A percentile compares a stretch with the other conserved stretches of the same genome.
These are phyloP conservation scores for Meghimatium bilineatum DNA, from an alignment of 2,888 invertebrate genomes.

Conservation along the genomic window DNA sequence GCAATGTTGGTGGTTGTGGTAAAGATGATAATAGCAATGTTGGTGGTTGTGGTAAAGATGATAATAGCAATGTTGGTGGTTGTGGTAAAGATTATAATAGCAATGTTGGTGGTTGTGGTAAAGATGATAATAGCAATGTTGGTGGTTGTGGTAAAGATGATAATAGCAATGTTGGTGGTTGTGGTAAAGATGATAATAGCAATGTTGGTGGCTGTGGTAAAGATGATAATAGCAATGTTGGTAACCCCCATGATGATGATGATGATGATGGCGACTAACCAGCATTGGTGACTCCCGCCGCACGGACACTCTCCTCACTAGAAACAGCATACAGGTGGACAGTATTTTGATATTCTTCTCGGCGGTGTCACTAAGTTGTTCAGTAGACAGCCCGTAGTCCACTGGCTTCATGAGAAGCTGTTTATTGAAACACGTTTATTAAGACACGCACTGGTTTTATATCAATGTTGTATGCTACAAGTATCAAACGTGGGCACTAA, in stretches of 20 bases:
- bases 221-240: background rate
- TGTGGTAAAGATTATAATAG: too few species aligned
- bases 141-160: background rate
- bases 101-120: too few species aligned
- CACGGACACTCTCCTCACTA: constrained; percentile 64
- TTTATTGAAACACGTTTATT: constrained; percentile 24
- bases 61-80: too few species aligned
- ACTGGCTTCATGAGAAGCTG: constrained; percentile 73
- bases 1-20: too few species aligned
- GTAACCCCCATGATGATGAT: background rate
- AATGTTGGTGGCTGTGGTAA: background rate
- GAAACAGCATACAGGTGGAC: constrained; percentile 68
- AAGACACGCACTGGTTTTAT: background rate
- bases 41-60: background rate
- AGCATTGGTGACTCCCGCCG: constrained; percentile 61
- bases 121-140: too few species aligned
- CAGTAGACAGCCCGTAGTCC: constrained; percentile 70
- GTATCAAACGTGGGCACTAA: too few species aligned
- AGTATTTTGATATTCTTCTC: constrained; percentile 71
- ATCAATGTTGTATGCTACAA: too few species aligned
- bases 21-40: background rate
- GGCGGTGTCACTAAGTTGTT: constrained; percentile 60
- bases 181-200: background rate
- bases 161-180: background rate
- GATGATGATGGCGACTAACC: constrained; percentile 55